A percentile compares a stretch with the other conserved stretches of the same genome.
phyloP scores from a whole-genome alignment of 2,113 vertebrate genomes.

The Takifugu bimaculatus region DNA sequence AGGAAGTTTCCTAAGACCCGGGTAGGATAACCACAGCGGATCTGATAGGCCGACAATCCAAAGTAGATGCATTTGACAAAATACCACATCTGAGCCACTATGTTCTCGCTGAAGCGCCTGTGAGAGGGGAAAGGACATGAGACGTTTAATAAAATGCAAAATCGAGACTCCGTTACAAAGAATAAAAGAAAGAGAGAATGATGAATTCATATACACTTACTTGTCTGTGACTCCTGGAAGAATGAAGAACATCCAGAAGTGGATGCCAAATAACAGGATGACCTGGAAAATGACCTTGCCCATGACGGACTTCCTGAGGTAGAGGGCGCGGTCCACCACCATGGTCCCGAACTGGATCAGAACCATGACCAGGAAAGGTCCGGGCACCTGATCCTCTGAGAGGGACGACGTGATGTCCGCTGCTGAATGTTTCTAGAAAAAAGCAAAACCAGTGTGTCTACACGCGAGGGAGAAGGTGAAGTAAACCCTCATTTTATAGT shows the following conservation, averaged over 20 bases:
- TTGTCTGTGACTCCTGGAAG: slow-evolving; percentile 90
- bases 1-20: slow-evolving; percentile 98
- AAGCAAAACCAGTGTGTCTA: not conserved
- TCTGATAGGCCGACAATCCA: slow-evolving; percentile 96
- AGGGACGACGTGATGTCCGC: slow-evolving; percentile 96
- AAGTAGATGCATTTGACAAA: slow-evolving; percentile 99
- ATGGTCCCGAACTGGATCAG: slow-evolving; percentile 98
- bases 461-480: not conserved
- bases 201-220: slow-evolving; percentile 62
- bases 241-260: slow-evolving; percentile 99
- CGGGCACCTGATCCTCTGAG: slow-evolving; percentile 95
- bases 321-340: slow-evolving; percentile 95
- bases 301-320: slow-evolving; percentile 94
- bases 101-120: slow-evolving; percentile 96
- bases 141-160: no score
- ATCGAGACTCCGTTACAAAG: no score
- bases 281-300: slow-evolving; percentile 97
- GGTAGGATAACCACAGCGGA: slow-evolving; percentile 97
- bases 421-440: slow-evolving; percentile 88
- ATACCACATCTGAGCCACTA: slow-evolving; percentile 97
- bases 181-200: no score
- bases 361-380: slow-evolving; percentile 96
- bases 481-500: not conserved
- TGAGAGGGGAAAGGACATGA: slow-evolving; percentile 21
- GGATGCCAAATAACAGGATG: slow-evolving; percentile 95